Evolutionary conservation across 2,888 invertebrate genomes (phyloP).

Genomic region (Scaptomyza flava): DNA sequence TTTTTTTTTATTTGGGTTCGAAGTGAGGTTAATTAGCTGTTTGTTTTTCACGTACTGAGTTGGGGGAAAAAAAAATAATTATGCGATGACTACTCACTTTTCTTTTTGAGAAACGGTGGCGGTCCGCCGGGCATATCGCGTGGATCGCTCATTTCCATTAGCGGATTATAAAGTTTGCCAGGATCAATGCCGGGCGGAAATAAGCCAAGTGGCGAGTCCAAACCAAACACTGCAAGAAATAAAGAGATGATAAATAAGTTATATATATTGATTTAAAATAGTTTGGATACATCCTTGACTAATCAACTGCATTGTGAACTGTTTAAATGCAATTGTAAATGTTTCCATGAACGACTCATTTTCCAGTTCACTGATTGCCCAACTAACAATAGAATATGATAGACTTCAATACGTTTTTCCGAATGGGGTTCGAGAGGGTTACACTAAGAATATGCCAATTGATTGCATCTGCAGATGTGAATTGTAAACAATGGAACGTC

Average conservation of each 20-base stretch:
- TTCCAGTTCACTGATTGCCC: slow-evolving; percentile 70
- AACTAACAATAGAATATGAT: slow-evolving; percentile 51
- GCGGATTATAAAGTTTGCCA: slow-evolving; percentile 89
- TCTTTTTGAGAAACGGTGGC: slow-evolving; percentile 90
- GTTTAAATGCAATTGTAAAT: slow-evolving; percentile 39
- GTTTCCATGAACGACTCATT: slow-evolving; percentile 60
- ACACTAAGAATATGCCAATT: slow-evolving; percentile 49
- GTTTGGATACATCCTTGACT: neutral
- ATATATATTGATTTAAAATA: neutral
- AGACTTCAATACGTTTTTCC: slow-evolving; percentile 11
- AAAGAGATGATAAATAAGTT: neutral
- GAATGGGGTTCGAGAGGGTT: neutral
- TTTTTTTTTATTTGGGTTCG: slow-evolving; percentile 35
- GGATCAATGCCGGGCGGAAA: slow-evolving; percentile 92
- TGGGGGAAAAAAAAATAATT: slow-evolving; percentile 1
- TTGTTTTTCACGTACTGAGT: slow-evolving; percentile 55
- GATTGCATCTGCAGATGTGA: slow-evolving; percentile 39
- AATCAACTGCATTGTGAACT: slow-evolving; percentile 15
- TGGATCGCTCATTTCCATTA: slow-evolving; percentile 91
- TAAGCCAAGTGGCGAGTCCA: slow-evolving; percentile 90
- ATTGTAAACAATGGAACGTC: slow-evolving; percentile 80
- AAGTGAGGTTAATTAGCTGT: slow-evolving; percentile 81
- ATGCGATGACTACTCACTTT: slow-evolving; percentile 87
- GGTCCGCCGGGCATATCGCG: slow-evolving; percentile 88
- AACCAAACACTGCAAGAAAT: slow-evolving; percentile 88